Evolutionary conservation across 35 echinoderm and acorn worm species (phyloP), one percentile per base, ranked within the genome.

Genomic region (Patiria miniata): DNA sequence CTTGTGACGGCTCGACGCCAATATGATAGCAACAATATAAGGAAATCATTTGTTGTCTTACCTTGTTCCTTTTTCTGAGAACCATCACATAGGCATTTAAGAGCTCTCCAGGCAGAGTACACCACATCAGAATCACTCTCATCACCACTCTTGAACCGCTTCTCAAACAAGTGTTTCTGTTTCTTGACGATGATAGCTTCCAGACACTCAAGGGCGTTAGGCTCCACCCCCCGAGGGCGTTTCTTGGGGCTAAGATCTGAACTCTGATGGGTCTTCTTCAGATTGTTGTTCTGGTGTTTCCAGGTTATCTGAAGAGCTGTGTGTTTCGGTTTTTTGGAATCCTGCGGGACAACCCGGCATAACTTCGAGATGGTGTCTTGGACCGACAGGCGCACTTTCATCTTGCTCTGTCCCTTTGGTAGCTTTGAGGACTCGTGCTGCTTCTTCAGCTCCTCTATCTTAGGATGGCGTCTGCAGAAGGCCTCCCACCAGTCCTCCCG

Each of bases 101-200:
- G 65, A 73, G 65, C 65, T 23, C 0, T 73, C 65, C 65, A 73
- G 23, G 65, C 65, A 32, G 65, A 73, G 15, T 73, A 73, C n/a
- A 73, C 26, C 26, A 73, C 65, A 73, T 73, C 65, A 73, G 0
- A 12, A 9, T 73, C 65, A 32, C 34, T 26, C 34, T 73, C 9
- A 30, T 32, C 34, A 73, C 26, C 65, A 73, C 9, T 73, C 65
- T 73, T 73, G 29, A 73, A 73, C 65, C 65, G 23, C 2, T 73
- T 32, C 29, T 73, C 6, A 34, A 73, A 73, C 26, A 73, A 34
- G 30, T 73, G 65, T 34, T 30, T 73, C 65, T 73, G 65, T 30
- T 73, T 73, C 65, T 73, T 73, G 14, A 15, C 34, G 10, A 73
- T 9, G 65, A 73, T 34, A 12, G 65, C 65, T 34, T 73, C 65